Base-by-base conservation (phyloP, 2,888 invertebrate species). In the Parascotia fuliginaria region DNA sequence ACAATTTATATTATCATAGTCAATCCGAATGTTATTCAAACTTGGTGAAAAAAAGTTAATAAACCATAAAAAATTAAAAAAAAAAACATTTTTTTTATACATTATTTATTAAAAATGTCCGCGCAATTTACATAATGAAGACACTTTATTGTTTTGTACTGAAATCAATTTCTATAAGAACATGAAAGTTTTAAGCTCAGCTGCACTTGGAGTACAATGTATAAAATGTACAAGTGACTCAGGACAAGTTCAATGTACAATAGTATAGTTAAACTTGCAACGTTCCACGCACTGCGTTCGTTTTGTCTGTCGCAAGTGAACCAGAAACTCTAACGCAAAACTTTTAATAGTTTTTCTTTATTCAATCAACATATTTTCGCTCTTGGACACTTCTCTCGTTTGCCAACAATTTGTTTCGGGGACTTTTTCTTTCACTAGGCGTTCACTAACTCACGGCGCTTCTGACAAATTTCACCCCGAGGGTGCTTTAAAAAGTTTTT, bases 341-440 rank as follows among this genome's bases (percentile, higher is more conserved):
- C 83, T 91, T 91, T 89, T 90, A 91, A 89, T 89, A 89, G 89
- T 89, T 89, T 90, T 91, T 85, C 89, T 87, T 89, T 89, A 89
- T 91, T 89, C 89, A 89, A 91, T 91, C 90, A 91, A 89, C 90
- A 90, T 90, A 89, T 89, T 89, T 90, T 89, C 79, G 84, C 83
- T 86, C 81, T 83, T 81, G 84, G 89, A 88, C 89, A 89, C 88
- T 89, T 88, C 81, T 81, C 81, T 77, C 83, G 86, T 86, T 89
- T 85, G 89, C 87, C 81, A 87, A 89, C 88, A 88, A 89, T 87
- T 89, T 88, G 89, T 89, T 89, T 89, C 70, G 85, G 82, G 32
- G 77, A 79, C 79, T 86, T 88, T 89, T 89, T 83, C 76, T 78
- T 76, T 71, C 60, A 52, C 68, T 71, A 72, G 75, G 77, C 67